A percentile compares a stretch with the other conserved stretches of the same genome.
phyloP scores from a whole-genome alignment of 1,140 invertebrate species.

The Platyura marginata region DNA sequence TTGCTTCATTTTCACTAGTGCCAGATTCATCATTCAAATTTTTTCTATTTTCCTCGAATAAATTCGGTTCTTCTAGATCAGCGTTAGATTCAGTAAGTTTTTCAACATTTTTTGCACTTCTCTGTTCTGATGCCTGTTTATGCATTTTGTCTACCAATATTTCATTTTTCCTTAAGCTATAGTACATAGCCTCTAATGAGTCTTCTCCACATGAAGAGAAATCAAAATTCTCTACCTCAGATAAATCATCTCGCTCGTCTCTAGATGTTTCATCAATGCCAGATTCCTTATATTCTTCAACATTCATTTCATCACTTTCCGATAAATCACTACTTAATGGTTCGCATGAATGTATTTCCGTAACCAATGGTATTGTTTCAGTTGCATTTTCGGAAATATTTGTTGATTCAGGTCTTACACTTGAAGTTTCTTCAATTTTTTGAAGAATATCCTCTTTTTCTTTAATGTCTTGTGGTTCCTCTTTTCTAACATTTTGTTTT shows the following conservation, averaged over 20 bases:
- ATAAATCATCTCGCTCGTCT: slow-evolving; percentile 2
- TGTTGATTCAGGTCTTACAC: not conserved
- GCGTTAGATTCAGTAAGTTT: not conserved
- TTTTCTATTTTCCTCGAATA: not conserved
- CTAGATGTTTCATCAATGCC: slow-evolving; percentile 1
- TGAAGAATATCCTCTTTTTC: not conserved
- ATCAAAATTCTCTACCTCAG: slow-evolving; percentile 4
- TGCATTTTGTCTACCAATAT: slow-evolving; percentile 15
- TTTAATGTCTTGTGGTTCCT: not conserved
- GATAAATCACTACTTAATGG: slow-evolving; percentile 1
- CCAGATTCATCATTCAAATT: not conserved
- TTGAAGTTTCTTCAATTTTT: not conserved
- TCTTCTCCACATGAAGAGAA: slow-evolving; percentile 7
- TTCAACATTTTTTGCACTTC: not conserved
- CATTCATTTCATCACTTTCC: slow-evolving; percentile 1
- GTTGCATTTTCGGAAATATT: not conserved
- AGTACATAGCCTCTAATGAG: slow-evolving; percentile 9
- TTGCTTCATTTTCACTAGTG: not conserved
- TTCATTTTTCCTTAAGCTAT: slow-evolving; percentile 11
- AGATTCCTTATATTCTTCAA: slow-evolving; percentile 1
- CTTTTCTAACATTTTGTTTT: not conserved
- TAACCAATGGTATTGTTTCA: not conserved
- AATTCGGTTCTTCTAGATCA: not conserved
- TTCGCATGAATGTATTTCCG: not conserved
- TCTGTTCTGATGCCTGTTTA: slow-evolving; percentile 7